These are phyloP conservation scores for Lucinisca nassula DNA, from an alignment of 2,888 invertebrate genomes.

Conservation along the genomic window DNA sequence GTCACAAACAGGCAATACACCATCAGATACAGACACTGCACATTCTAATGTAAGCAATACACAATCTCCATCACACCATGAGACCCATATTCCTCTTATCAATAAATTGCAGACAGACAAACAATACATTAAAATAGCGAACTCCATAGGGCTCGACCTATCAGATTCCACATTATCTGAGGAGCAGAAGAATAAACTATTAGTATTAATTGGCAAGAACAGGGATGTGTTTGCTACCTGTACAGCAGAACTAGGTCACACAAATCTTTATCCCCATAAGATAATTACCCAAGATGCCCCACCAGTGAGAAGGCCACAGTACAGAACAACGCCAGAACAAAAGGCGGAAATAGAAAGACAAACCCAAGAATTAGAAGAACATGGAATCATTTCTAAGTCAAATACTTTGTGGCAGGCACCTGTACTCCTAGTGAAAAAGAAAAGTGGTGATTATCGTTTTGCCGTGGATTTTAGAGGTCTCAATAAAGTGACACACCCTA, in stretches of 20 bases:
- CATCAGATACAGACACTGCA: too few relatives aligned
- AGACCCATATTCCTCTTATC: neutral
- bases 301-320: constrained; percentile 44
- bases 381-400: constrained; percentile 62
- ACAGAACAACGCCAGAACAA: constrained; percentile 41
- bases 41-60: too few relatives aligned
- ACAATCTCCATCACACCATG: too few relatives aligned
- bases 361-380: constrained; percentile 52
- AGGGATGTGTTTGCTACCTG: constrained; percentile 57
- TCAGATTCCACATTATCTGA: constrained; percentile 33
- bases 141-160: constrained; percentile 34
- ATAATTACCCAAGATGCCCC: constrained; percentile 59
- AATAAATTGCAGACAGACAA: neutral
- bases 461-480: constrained; percentile 61
- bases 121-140: constrained; percentile 32
- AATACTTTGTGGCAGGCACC: constrained; percentile 56
- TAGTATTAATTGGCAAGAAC: constrained; percentile 45
- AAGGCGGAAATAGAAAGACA: constrained; percentile 54
- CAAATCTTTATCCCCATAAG: constrained; percentile 50
- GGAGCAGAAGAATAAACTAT: constrained; percentile 26
- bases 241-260: constrained; percentile 57
- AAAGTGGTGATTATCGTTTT: constrained; percentile 59
- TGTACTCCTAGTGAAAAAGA: constrained; percentile 60
- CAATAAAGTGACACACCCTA: constrained; percentile 55
- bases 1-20: too few relatives aligned